Base-by-base conservation (phyloP, 2,113 vertebrate species). In the Ancistrus triradiatus region DNA sequence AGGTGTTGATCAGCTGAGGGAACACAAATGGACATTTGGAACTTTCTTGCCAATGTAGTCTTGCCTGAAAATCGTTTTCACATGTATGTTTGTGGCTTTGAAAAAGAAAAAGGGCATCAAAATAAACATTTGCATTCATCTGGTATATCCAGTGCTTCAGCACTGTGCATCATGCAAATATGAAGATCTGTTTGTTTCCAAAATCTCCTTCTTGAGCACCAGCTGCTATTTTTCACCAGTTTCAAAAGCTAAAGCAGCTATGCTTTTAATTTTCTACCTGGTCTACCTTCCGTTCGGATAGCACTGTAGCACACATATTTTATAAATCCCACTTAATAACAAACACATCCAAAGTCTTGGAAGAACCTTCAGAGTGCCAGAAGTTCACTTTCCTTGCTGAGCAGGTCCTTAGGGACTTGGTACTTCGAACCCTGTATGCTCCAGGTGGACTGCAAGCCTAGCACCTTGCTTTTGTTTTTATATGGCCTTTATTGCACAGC, bases 401-500 rank as follows among this genome's bases (percentile, higher is more conserved):
- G 60, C 52, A 63, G 59, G 52, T 75, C 75, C 82, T 77, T 77
- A 74, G 77, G 67, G 59, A 70, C 64, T 44, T 31, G 68, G 69
- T 77, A 80, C 83, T 85, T 88, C 85, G 77, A 79, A 70, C 76
- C 79, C 63, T 76, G 82, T 80, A 81, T 80, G 72, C 82, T 77
- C 76, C 83, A 86, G 84, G 81, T 85, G 83, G 76, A 68, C 74
- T 52, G 69, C 69, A 72, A 77, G 70, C 76, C 80, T 72, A 75
- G 72, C 69, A 69, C 74, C 73, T 73, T 63, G 71, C 71, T 80
- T 52, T 83, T 80, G 78, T 82, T 85, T 86, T 83, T 83, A 83
- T 81, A 80, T 55, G 69, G 63, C 28, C 64, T 85, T 85, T 86
- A 87, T 78, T 58, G 82, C 81, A 80, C 84, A 86, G 82, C 82